Evolutionary conservation across 2,888 invertebrate genomes (phyloP).

Genomic region (Argynnis bischoffii): DNA sequence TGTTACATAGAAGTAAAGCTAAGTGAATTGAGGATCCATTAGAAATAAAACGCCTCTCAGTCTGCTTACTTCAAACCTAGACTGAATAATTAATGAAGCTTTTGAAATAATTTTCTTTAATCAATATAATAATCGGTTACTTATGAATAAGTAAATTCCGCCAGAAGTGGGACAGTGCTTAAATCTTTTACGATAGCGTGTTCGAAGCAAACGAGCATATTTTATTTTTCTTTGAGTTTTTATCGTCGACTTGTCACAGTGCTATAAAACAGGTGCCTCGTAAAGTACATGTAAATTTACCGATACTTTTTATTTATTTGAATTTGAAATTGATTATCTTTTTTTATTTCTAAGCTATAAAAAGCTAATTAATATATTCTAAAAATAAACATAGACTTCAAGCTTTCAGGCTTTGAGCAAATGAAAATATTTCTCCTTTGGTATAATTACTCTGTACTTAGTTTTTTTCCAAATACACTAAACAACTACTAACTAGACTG

Average conservation of each 20-base stretch:
- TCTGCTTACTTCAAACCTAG: not conserved
- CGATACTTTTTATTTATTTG: not conserved
- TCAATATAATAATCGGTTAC: constrained; percentile 9
- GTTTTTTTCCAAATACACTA: no score
- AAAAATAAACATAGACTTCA: no score
- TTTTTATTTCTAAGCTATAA: no score
- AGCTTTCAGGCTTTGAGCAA: no score
- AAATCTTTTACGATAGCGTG: constrained; percentile 32
- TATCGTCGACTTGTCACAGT: constrained; percentile 29
- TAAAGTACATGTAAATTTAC: constrained; percentile 28
- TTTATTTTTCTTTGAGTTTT: constrained; percentile 34
- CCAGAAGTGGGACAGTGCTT: constrained; percentile 27
- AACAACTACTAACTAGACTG: no score
- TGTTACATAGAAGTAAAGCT: no score
- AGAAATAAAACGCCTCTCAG: no score
- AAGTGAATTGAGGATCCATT: no score
- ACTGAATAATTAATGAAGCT: not conserved
- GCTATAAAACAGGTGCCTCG: constrained; percentile 29
- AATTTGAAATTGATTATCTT: not conserved
- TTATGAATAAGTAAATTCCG: constrained; percentile 9
- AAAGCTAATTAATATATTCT: no score
- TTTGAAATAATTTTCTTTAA: not conserved
- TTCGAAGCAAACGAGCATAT: constrained; percentile 29
- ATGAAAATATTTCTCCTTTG: no score
- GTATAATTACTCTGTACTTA: no score